Evolutionary conservation across 2,113 vertebrate genomes (phyloP).

Genomic region (Rallus limicola): DNA sequence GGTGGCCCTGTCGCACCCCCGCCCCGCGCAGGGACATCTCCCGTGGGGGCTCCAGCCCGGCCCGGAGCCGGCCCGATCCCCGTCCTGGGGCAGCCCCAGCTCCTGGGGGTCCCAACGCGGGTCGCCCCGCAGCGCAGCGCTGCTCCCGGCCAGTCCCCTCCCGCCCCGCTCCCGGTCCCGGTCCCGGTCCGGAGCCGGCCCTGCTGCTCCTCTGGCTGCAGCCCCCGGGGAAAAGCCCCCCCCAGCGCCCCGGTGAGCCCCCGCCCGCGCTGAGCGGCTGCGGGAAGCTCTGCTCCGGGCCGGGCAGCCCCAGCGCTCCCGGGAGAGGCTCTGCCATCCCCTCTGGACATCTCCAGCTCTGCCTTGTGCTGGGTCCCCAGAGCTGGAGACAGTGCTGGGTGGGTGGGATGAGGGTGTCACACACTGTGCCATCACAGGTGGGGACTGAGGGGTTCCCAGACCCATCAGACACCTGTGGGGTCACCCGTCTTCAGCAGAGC

Average conservation of each 20-base stretch:
- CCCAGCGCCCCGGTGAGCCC: accelerated
- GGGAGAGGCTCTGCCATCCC: not conserved
- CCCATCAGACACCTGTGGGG: not conserved
- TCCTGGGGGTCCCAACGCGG: no score
- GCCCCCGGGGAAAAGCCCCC: not conserved
- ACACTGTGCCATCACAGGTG: not conserved
- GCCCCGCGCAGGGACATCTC: not conserved
- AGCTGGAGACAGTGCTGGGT: no score
- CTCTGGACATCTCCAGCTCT: not conserved
- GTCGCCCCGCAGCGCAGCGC: no score
- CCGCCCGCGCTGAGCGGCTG: accelerated
- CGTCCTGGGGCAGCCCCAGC: no score
- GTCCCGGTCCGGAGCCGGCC: no score
- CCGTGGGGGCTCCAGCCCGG: no score
- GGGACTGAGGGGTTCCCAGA: not conserved
- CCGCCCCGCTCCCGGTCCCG: no score
- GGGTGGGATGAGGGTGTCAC: not conserved
- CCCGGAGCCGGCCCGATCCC: no score
- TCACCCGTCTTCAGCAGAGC: no score
- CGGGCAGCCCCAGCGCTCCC: not conserved
- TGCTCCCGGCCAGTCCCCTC: no score
- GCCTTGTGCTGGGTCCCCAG: not conserved
- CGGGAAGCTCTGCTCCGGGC: not conserved
- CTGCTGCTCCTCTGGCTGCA: not conserved
- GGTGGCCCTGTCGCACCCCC: accelerated